phyloP scores from a whole-genome alignment of 2,797 vertebrate species.

The Sebastes wilsoni region DNA sequence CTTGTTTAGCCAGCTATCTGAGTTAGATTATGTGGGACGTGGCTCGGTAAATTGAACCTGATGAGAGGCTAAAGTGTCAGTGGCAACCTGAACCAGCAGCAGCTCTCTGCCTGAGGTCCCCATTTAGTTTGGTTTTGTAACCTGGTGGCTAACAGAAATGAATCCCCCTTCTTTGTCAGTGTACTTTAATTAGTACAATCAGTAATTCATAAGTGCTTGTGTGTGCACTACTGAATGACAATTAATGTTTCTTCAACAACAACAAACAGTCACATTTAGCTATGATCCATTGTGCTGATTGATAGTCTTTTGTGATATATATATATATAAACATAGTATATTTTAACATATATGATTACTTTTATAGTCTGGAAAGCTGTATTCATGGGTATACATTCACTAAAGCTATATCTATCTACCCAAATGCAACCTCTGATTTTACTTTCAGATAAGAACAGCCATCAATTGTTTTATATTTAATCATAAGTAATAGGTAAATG shows the following conservation, averaged over 20 bases:
- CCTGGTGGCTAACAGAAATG: neutral
- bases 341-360: too few species aligned
- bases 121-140: neutral
- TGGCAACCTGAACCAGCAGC: slow-evolving; percentile 2
- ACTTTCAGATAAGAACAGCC: neutral
- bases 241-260: neutral
- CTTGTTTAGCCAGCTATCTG: slow-evolving; percentile 7
- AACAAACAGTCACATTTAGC: neutral
- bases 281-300: neutral
- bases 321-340: too few species aligned
- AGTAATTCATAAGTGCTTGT: neutral
- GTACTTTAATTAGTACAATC: neutral
- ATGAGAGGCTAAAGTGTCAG: slow-evolving; percentile 5
- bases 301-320: too few species aligned
- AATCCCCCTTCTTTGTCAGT: neutral
- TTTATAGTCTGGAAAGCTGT: too few species aligned
- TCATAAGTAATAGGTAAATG: neutral
- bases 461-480: neutral
- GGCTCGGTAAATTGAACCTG: slow-evolving; percentile 11
- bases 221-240: neutral
- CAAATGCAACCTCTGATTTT: neutral
- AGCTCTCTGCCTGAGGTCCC: neutral
- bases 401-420: neutral
- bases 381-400: neutral
- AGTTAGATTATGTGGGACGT: slow-evolving; percentile 4